phyloP scores from a whole-genome alignment of 2,888 invertebrate species.

The Galerucella calmariensis region DNA sequence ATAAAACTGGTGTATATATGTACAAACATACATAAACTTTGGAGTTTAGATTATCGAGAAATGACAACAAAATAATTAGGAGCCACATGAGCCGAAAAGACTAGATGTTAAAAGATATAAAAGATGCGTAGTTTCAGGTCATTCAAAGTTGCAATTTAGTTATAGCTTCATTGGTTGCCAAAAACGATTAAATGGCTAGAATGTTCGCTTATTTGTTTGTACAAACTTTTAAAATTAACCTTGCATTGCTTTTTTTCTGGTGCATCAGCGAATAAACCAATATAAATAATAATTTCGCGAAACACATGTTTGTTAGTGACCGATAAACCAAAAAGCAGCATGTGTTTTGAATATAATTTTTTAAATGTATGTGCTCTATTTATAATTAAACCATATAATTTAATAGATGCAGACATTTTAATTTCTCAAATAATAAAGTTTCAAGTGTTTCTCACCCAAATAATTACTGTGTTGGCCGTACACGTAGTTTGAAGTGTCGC shows the following conservation, averaged over 20 bases:
- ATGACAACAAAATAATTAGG: background rate
- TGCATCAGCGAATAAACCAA: background rate
- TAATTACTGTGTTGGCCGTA: slow-evolving; percentile 69
- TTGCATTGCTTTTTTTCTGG: background rate
- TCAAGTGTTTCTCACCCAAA: slow-evolving; percentile 19
- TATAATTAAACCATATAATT: background rate
- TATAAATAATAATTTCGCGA: slow-evolving; percentile 1
- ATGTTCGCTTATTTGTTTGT: background rate
- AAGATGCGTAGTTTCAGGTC: background rate
- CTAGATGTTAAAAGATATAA: background rate
- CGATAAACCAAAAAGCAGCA: background rate
- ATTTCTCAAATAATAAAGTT: background rate
- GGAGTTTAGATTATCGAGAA: background rate
- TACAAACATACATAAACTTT: background rate
- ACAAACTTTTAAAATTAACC: slow-evolving; percentile 4
- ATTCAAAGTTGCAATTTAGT: background rate
- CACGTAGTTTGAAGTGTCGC: slow-evolving; percentile 72
- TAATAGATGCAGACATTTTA: background rate
- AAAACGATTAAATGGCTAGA: background rate
- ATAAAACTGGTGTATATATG: background rate
- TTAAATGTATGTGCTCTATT: background rate
- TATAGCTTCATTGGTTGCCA: background rate
- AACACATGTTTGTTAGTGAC: background rate
- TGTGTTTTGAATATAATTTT: background rate
- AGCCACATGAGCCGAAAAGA: background rate